Evolutionary conservation across 2,113 vertebrate species (phyloP).

Genomic region (Stegastes partitus): DNA sequence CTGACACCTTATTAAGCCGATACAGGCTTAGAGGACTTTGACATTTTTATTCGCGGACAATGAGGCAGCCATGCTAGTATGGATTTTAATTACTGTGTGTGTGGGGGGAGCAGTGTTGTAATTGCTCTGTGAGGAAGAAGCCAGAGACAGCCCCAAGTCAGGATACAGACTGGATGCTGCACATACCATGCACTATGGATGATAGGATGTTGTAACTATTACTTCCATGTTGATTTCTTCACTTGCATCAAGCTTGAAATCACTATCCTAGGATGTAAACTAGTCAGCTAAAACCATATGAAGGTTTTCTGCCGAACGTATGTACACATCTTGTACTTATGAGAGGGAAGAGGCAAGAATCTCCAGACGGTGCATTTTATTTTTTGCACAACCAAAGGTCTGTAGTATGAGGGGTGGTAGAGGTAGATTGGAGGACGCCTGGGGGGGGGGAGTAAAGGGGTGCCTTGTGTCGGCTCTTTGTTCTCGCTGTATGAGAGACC

Average conservation of each 20-base stretch:
- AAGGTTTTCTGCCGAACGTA: not conserved
- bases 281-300: not conserved
- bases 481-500: constrained; percentile 64
- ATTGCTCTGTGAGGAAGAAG: constrained; percentile 15
- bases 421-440: constrained; percentile 35
- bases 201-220: constrained; percentile 3
- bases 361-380: constrained; percentile 35
- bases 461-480: constrained; percentile 69
- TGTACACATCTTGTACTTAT: constrained; percentile 1
- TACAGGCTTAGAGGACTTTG: constrained; percentile 12
- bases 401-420: not conserved
- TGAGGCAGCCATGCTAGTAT: constrained; percentile 35
- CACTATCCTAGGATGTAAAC: not conserved
- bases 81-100: constrained; percentile 56
- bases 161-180: not conserved
- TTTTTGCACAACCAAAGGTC: constrained; percentile 37
- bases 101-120: not conserved
- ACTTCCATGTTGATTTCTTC: constrained; percentile 13
- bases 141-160: not conserved
- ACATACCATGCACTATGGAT: not conserved
- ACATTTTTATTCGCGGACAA: constrained; percentile 51
- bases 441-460: constrained; percentile 26
- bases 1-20: constrained; percentile 61
- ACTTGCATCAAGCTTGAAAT: constrained; percentile 10
- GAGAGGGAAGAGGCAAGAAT: not conserved